phyloP scores from a whole-genome alignment of 1,140 invertebrate genomes.

The Drosophila asahinai region DNA sequence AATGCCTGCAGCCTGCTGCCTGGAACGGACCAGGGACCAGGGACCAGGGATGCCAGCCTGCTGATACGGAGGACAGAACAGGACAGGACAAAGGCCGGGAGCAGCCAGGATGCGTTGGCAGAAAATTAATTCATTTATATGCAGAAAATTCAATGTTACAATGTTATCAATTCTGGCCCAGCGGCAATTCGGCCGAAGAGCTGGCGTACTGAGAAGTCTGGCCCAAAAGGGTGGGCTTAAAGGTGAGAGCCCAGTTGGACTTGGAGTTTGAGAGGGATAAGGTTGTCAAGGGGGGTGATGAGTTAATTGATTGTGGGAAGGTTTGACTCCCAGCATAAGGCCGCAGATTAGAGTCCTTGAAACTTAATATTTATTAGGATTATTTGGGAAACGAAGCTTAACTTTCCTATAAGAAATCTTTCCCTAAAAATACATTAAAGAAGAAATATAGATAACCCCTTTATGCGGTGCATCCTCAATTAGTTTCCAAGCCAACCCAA shows the following conservation, averaged over 20 bases:
- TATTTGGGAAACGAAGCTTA: too few species aligned
- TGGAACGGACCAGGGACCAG: background rate
- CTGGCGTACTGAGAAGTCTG: background rate
- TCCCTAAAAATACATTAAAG: too few species aligned
- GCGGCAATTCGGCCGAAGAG: slow-evolving; percentile 46
- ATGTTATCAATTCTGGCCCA: slow-evolving; percentile 81
- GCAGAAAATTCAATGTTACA: slow-evolving; percentile 82
- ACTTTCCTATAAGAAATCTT: background rate
- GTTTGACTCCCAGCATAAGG: slow-evolving; percentile 46
- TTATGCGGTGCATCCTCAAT: slow-evolving; percentile 3
- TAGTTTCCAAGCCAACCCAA: slow-evolving; percentile 9
- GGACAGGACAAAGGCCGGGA: slow-evolving; percentile 20
- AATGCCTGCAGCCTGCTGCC: slow-evolving; percentile 69
- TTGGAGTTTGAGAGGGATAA: slow-evolving; percentile 4
- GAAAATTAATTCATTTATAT: slow-evolving; percentile 85
- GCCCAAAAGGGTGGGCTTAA: slow-evolving; percentile 31
- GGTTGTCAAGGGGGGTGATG: background rate
- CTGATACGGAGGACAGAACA: slow-evolving; percentile 32
- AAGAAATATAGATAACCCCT: background rate
- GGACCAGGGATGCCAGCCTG: slow-evolving; percentile 22
- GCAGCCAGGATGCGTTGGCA: slow-evolving; percentile 42
- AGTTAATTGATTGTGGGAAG: slow-evolving; percentile 63
- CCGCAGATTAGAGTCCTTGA: slow-evolving; percentile 34
- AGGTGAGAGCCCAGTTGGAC: slow-evolving; percentile 22
- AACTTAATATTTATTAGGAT: slow-evolving; percentile 16